Evolutionary conservation across 2,888 invertebrate genomes (phyloP), one percentile per base, ranked within the genome.

Genomic region (Drosophila atroscutellata): DNA sequence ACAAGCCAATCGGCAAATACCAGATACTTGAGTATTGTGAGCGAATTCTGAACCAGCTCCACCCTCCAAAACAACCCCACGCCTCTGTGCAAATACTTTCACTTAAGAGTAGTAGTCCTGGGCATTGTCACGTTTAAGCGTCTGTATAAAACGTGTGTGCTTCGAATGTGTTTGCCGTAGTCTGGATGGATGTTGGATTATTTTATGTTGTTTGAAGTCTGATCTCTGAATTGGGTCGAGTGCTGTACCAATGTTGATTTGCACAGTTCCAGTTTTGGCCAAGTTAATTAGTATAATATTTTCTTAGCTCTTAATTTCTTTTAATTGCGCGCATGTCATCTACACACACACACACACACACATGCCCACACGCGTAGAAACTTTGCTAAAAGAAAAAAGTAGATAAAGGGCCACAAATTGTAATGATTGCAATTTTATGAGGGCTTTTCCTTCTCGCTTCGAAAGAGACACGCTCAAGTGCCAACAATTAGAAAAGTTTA

Each of bases 391-490:
- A 51, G 32, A 34, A 51, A 67, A 37, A 47, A 42, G 20, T 42
- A 47, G 42, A 20, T 18, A 28, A n/a, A 49, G 45, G 20, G 32
- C 63, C 61, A 67, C 58, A 77, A 72, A 68, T 66, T 66, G 81
- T 85, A 72, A 75, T 83, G 83, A 83, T 87, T 86, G 83, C 83
- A 83, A 77, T 78, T 77, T 76, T 75, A 80, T 81, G 74, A 73
- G 81, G 81, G 82, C 71, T 37, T 37, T 18, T 28, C 6, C 49
- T 24, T 15, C 24, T 37, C 39, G 47, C 28, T 49, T 39, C 66
- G 51, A 58, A 55, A 55, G 64, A 73, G 76, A 80, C 75, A 80
- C 72, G 64, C 71, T 79, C 68, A 81, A 83, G 79, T 83, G 74
- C 64, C 81, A 75, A 83, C 84, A 85, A 85, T 84, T 87, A 84